Evolutionary conservation across 1,140 invertebrate species (phyloP).

Genomic region (Euura saliciscinereae): DNA sequence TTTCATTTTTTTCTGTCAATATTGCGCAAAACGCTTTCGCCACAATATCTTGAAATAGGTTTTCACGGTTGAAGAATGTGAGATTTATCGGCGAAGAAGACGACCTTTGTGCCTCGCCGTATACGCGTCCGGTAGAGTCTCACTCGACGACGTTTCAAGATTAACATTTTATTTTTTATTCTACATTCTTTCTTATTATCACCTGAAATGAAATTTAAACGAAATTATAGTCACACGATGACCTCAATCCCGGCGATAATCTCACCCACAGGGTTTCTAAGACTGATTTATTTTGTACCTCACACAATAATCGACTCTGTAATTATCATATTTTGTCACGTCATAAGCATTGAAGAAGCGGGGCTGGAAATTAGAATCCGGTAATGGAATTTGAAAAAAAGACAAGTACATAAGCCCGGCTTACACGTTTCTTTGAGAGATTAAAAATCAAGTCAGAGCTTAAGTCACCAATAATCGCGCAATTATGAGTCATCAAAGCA

Average conservation of each 20-base stretch:
- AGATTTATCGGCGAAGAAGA: background rate
- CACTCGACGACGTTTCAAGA: background rate
- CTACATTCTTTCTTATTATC: background rate
- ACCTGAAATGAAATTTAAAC: background rate
- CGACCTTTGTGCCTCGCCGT: background rate
- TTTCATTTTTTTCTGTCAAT: background rate
- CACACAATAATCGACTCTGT: background rate
- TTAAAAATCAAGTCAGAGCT: no score
- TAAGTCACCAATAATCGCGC: no score
- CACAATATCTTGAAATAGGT: constrained; percentile 3
- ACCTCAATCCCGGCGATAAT: constrained; percentile 1
- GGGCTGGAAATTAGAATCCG: background rate
- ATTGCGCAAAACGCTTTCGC: background rate
- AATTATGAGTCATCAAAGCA: no score
- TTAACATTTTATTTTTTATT: no score
- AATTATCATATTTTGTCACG: background rate
- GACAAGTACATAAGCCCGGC: no score
- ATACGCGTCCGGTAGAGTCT: background rate
- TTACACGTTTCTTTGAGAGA: no score
- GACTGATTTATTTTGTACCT: background rate
- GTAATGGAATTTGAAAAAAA: background rate
- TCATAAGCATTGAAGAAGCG: background rate
- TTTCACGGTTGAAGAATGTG: background rate
- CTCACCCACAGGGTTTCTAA: background rate
- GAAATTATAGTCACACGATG: background rate